phyloP scores from a whole-genome alignment of 2,797 vertebrate species.

The Dendrocincla tyrannina region DNA sequence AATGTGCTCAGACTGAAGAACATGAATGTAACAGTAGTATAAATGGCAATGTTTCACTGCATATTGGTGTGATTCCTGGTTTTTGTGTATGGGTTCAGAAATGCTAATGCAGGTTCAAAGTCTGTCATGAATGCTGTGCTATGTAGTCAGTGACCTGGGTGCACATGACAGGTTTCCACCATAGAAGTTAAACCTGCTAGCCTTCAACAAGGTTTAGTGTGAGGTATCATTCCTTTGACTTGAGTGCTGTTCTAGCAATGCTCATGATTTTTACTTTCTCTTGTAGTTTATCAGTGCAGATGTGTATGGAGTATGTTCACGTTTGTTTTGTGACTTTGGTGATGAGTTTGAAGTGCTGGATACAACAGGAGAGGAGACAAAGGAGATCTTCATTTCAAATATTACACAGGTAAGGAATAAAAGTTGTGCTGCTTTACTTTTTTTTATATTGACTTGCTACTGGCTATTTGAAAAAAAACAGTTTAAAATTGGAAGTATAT shows the following conservation, averaged over 20 bases:
- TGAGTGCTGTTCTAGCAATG: neutral
- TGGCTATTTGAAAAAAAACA: neutral
- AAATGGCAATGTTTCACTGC: neutral
- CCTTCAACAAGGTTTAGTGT: neutral
- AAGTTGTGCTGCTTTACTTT: neutral
- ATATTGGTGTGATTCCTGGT: neutral
- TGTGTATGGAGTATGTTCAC: conserved; percentile 88
- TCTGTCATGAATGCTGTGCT: neutral
- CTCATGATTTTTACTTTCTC: neutral
- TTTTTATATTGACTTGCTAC: neutral
- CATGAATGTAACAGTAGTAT: neutral
- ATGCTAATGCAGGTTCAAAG: neutral
- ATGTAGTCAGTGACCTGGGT: neutral
- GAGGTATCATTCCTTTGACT: neutral
- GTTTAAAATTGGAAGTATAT: neutral
- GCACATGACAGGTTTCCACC: fast-evolving
- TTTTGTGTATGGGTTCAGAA: neutral
- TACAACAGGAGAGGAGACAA: conserved; percentile 94
- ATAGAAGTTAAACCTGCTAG: neutral
- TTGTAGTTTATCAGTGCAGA: conserved; percentile 92
- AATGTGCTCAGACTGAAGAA: neutral
- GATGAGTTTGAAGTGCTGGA: conserved; percentile 94
- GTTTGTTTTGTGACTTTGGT: conserved; percentile 97
- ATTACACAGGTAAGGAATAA: conserved; percentile 86
- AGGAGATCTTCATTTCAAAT: conserved; percentile 95